Evolutionary conservation across 2,797 vertebrate genomes (phyloP), one percentile per base, ranked within the genome.

Genomic region (Spinus olivaceus): DNA sequence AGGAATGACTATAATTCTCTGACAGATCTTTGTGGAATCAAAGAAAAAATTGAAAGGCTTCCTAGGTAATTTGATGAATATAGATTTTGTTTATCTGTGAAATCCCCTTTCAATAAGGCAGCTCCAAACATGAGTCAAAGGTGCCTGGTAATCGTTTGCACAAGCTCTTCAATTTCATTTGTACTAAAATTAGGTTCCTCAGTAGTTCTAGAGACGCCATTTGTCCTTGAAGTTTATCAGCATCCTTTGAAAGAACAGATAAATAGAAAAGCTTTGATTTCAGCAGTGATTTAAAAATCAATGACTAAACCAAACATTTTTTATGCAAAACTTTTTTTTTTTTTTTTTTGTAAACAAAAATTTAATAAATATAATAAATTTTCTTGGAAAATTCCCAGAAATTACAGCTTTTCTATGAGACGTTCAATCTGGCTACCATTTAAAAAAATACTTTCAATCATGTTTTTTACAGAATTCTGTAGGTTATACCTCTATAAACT

Each of bases 151-250:
- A 80, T 95, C 41, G 4, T 94, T 95, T 93, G 81, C 84, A 77
- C 46, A 74, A 83, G 83, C 41, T 96, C 93, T 96, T 96, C 59
- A 56, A 46, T 96, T 96, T 96, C 91, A 81, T 89, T 90, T 92
- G 90, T 73, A 93, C 95, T 95, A 97, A 95, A 97, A 94, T 94
- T 94, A 97, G 94, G 50, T 94, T 94, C 65, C 63, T 94, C 49
- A 46, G 63, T 93, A 90, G 84, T 86, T 97, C 92, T 85, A 94
- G 51, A 94, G 77, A 76, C 4, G 2, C 67, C 37, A 46, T 84
- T 96, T 95, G 94, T 95, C 91, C 90, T 96, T 96, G 88, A 95
- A 57, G 42, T 90, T 19, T 35, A 63, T 92, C 89, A 86, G 54
- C 76, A 90, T 83, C 69, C 46, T 64, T 67, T 96, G 66, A 96